phyloP scores from a whole-genome alignment of 2,113 vertebrate species.

The Coturnix japonica region DNA sequence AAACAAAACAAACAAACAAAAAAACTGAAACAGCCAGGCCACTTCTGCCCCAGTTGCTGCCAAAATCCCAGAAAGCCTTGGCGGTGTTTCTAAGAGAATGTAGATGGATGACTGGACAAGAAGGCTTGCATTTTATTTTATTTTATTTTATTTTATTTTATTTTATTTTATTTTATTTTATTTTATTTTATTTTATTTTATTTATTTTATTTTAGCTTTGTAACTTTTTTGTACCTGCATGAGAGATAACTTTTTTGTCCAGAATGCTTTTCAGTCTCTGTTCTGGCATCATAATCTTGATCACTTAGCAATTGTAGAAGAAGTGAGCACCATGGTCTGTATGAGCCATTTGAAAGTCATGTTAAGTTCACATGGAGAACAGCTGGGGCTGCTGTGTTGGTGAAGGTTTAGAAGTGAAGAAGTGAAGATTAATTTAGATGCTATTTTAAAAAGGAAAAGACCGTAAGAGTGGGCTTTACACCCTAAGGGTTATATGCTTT shows the following conservation, averaged over 20 bases:
- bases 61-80: background rate
- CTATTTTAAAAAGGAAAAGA: background rate
- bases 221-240: background rate
- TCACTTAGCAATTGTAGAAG: background rate
- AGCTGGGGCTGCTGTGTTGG: background rate
- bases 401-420: background rate
- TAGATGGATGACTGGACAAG: background rate
- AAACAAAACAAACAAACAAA: background rate
- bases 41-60: background rate
- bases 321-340: background rate
- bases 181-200: background rate
- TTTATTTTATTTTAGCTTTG: background rate
- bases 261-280: background rate
- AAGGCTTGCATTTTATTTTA: rapidly evolving
- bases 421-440: rapidly evolving
- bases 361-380: rapidly evolving
- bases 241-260: background rate
- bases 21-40: no score
- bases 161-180: background rate
- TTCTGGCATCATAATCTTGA: background rate
- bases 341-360: background rate
- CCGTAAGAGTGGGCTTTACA: background rate
- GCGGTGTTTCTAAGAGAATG: background rate
- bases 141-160: no score
- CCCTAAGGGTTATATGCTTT: background rate